Percentiles rank a stretch among this genome's conserved stretches.
Conservation (phyloP, 2,888 invertebrate species). For the Lordiphosa fenestrarum region DNA sequence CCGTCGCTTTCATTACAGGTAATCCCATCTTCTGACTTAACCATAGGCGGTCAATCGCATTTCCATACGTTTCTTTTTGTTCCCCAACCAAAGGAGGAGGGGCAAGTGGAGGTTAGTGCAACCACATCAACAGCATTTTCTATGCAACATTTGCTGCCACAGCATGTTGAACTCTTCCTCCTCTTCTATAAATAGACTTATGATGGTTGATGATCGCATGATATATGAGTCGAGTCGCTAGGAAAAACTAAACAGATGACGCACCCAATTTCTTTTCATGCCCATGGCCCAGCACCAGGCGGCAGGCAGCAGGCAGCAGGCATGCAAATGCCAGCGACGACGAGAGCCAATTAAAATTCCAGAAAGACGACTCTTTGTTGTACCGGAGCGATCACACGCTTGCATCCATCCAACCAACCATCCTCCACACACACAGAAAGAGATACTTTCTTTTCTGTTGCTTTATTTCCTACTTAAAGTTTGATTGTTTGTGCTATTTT, state of each 20-base stretch:
- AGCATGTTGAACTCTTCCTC: no score
- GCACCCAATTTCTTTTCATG: conserved; percentile 23
- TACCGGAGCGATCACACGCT: no score
- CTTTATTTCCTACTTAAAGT: conserved; percentile 65
- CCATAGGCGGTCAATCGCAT: no score
- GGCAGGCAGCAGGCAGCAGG: conserved; percentile 19
- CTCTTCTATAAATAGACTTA: background rate
- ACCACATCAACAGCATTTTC: no score
- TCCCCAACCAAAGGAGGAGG: no score
- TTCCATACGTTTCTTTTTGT: no score
- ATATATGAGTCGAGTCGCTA: conserved; percentile 38
- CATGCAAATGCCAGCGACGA: conserved; percentile 16
- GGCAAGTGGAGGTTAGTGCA: no score
- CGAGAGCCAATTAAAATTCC: conserved; percentile 60
- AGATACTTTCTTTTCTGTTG: conserved; percentile 53
- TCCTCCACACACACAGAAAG: conserved; percentile 42
- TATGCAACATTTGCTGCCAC: no score
- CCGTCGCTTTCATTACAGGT: no score
- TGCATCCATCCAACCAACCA: no score
- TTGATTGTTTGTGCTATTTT: conserved; percentile 58
- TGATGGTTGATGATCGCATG: conserved; percentile 44
- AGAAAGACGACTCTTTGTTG: conserved; percentile 33
- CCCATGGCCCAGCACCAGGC: no score
- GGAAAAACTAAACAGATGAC: conserved; percentile 37
- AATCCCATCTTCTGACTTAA: no score